These are phyloP conservation scores for Lamellibrachia columna DNA, from an alignment of 2,888 invertebrate species.

Conservation along the genomic window DNA sequence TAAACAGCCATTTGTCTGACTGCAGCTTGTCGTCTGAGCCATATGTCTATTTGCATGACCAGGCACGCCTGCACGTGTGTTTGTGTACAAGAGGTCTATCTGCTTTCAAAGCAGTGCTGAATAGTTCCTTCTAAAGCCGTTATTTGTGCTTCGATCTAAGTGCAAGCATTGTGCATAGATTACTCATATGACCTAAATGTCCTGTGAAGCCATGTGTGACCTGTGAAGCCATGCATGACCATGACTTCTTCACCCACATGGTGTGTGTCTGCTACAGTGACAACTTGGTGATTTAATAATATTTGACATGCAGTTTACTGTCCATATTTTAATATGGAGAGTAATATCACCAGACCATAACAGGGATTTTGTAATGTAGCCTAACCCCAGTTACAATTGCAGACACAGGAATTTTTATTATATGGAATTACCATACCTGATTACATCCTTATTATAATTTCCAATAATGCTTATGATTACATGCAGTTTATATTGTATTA, in stretches of 20 bases:
- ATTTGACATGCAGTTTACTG: neutral
- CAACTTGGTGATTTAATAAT: neutral
- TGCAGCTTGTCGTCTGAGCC: neutral
- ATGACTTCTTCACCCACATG: neutral
- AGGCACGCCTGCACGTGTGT: neutral
- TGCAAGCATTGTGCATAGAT: neutral
- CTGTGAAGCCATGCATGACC: neutral
- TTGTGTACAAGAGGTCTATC: neutral
- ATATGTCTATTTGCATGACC: neutral
- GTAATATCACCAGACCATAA: neutral
- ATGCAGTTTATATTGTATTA: too few species aligned
- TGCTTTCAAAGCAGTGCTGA: neutral
- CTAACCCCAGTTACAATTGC: neutral
- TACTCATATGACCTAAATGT: neutral
- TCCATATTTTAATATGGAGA: neutral
- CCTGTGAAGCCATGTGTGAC: neutral
- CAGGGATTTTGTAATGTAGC: neutral
- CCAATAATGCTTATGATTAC: too few species aligned
- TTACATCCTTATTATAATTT: too few species aligned
- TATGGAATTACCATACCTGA: too few species aligned
- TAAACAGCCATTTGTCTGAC: neutral
- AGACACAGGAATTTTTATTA: neutral
- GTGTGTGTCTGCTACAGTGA: neutral
- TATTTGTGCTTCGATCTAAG: neutral
- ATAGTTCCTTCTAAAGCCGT: neutral